Base-by-base conservation (phyloP, 2,888 invertebrate species). In the Pseudoips prasinana region DNA sequence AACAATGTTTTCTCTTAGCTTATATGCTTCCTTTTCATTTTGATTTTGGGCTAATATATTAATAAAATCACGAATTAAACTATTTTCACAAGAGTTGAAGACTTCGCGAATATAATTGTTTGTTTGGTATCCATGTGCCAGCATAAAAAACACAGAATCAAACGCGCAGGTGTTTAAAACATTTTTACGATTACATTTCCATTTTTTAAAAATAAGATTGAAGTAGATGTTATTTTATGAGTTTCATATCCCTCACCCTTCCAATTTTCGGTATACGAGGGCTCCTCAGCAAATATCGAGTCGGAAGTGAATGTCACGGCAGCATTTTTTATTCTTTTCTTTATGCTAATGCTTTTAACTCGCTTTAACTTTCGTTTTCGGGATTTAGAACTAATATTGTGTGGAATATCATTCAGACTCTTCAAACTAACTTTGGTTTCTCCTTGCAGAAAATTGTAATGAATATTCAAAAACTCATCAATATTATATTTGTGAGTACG, bases 231-330 rank as follows among this genome's bases (percentile, higher is more conserved):
- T 35, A 29, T 29, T 25, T 35, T 35, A 25, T 35, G 25, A 35
- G 29, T 25, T 35, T 35, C 34, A 35, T 35, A 35, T 30, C 35
- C 35, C 35, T 35, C 35, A 30, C 35, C 35, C 29, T 30, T 25
- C 25, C 35, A 36, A 26, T 36, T 36, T 36, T 36, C 35, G 30
- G 30, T 36, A 36, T 36, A 36, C 30, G 35, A 36, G 25, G 35
- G 35, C 35, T 36, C 25, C 30, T 36, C 35, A 22, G 35, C 30
- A 36, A 36, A 36, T 36, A 36, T 36, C 25, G 35, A 36, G 30
- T 36, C 35, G 22, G 35, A 36, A 36, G 29, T 30, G 22, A 35
- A 35, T 25, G 29, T 29, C 29, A 29, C 34, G 29, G 25, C 34
- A 29, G 29, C 29, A 29, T 35, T 35, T 25, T 35, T 35, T 35